Base-by-base conservation (phyloP, 2,797 vertebrate genomes). In the Euthynnus affinis region DNA sequence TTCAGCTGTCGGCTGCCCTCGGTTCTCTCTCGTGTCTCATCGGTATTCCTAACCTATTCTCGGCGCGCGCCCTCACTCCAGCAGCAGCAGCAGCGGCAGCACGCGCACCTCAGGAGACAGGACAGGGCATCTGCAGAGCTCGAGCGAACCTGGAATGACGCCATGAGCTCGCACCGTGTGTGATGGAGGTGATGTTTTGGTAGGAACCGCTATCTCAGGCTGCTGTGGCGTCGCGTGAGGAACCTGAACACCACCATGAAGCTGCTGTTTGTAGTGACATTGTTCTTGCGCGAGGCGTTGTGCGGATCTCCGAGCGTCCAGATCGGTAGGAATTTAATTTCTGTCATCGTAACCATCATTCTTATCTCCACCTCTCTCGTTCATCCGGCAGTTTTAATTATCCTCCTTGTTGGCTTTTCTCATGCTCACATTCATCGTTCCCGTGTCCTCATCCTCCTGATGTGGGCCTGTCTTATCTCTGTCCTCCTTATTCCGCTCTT, bases 221-320 rank as follows among this genome's bases (percentile, higher is more conserved):
- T 52, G 71, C 62, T 64, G 83, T 53, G 78, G 76, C 73, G 76
- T 80, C 64, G 81, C 67, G 75, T 23, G 70, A 72, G 76, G 76
- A 74, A 60, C 69, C 52, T 15, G 58, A 65, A 69, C 59, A 20
- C 44, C 37, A 85, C 53, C 73, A 92, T 91, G 91, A 86, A 88
- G 84, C 89, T 91, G 81, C 89, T 91, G 60, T 67, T 91, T 10
- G 72, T 89, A 79, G 9, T 90, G 49, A 48, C 87, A 8, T 67
- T 93, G 9, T 34, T 89, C 1, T 87, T 88, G 83, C 80, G 82
- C 51, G 74, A 78, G 70, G 80, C 85, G 64, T 37, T 82, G 55
- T 90, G 89, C 78, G 92, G 89, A 44, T 90, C 92, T 58, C 92
- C 92, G 53, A 92, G 92, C 77, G 90, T 93, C 66, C 92, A 93